Evolutionary conservation across 2,113 vertebrate genomes (phyloP), one percentile per base, ranked within the genome.

Genomic region (Myocastor coypus): DNA sequence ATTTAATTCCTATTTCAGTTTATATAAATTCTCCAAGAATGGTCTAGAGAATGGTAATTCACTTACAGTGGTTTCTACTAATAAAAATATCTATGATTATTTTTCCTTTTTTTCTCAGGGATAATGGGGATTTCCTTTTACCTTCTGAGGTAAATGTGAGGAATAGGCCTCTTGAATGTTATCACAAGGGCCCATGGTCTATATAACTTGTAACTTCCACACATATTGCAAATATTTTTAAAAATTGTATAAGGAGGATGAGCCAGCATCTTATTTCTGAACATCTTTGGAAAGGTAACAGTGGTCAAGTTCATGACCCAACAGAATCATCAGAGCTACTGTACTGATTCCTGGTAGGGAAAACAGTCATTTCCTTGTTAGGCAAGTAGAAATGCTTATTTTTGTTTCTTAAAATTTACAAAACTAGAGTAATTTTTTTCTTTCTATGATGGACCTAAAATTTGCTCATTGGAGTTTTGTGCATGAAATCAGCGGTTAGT

Each of bases 401-500:
- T 92, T 92, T 96, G 42, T 96, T 96, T 81, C 95, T 96, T 55
- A 89, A 90, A 64, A 95, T 85, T 94, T 93, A 78, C 9, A 97
- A 34, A 96, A 93, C 59, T 90, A 96, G n/a, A 91, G 82, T 92
- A 81, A n/a, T 14, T 7, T 34, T 80, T 96, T 75, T 42, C 34
- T 71, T 91, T 89, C 46, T 94, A 92, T 82, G 92, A 68, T 93
- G 89, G 30, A 83, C 81, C 28, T 86, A 59, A 84, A 81, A 34
- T 89, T 77, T 96, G 46, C 95, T 34, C 59, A 30, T 68, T 92
- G 89, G 93, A 12, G 34, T 83, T 96, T 93, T 96, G 94, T 97
- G 97, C 98, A 98, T 98, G 97, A 97, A 96, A 91, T 93, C 97
- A 89, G 78, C 91, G 93, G 66, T 92, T 94, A 90, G 94, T 95